Percentiles rank a stretch among this genome's conserved stretches.
Conservation (phyloP, 2,797 vertebrate species). For the Periparus ater region DNA sequence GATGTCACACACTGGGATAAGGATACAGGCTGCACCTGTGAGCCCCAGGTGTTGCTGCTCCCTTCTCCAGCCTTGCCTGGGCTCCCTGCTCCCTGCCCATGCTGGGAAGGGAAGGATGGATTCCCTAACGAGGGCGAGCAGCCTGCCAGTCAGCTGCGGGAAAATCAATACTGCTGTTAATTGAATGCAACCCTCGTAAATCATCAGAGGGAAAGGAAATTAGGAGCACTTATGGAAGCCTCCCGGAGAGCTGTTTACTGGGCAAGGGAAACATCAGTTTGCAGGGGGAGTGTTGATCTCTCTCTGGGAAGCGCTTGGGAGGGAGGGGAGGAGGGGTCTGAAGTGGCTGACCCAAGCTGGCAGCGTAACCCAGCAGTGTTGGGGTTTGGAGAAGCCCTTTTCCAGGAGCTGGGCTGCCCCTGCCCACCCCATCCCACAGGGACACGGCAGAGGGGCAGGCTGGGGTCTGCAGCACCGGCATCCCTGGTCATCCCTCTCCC, state of each 20-base stretch:
- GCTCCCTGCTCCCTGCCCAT: background rate
- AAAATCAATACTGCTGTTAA: conserved; percentile 57
- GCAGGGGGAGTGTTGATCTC: background rate
- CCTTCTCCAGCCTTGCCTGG: background rate
- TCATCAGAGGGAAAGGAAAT: conserved; percentile 31
- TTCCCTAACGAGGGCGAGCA: conserved; percentile 20
- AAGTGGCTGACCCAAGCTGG: background rate
- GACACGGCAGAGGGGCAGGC: background rate
- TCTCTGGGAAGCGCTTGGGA: background rate
- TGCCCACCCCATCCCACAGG: rapidly evolving
- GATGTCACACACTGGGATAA: background rate
- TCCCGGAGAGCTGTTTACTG: background rate
- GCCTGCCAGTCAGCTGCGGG: conserved; percentile 40
- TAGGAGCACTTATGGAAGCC: background rate
- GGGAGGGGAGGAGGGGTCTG: background rate
- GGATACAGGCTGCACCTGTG: background rate
- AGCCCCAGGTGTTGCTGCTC: background rate
- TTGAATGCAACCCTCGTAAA: conserved; percentile 63
- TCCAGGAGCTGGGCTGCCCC: background rate
- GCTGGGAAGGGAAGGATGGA: conserved; percentile 1
- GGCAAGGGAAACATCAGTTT: background rate
- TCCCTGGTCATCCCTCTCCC: background rate
- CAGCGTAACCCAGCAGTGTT: rapidly evolving
- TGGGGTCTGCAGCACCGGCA: background rate
- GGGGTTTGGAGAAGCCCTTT: background rate